These are phyloP conservation scores for Platichthys flesus DNA, from an alignment of 2,113 vertebrate genomes.

Conservation along the genomic window DNA sequence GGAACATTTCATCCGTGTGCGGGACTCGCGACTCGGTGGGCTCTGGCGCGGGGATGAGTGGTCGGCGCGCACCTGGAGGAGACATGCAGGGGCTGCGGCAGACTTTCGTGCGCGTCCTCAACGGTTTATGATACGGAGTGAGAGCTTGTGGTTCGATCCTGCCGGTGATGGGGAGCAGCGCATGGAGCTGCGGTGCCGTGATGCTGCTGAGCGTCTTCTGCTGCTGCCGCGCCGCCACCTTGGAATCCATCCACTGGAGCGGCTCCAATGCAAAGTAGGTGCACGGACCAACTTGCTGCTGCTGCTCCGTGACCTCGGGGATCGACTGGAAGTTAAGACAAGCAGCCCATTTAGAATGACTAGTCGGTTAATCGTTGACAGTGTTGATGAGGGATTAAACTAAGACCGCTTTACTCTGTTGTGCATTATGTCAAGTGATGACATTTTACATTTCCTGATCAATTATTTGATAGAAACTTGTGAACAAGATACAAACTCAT, in stretches of 20 bases:
- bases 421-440: too few species aligned
- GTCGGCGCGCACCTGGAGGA: slow-evolving; percentile 56
- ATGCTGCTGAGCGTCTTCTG: slow-evolving; percentile 61
- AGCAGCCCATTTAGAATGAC: neutral
- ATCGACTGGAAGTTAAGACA: neutral
- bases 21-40: slow-evolving; percentile 30
- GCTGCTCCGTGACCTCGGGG: neutral
- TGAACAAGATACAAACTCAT: neutral
- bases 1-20: slow-evolving; percentile 43
- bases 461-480: neutral
- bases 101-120: too few species aligned
- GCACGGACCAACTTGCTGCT: slow-evolving; percentile 15
- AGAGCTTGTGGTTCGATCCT: neutral
- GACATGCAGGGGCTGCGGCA: slow-evolving; percentile 40
- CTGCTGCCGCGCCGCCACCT: slow-evolving; percentile 59
- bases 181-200: slow-evolving; percentile 59
- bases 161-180: slow-evolving; percentile 69
- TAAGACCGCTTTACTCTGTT: too few species aligned
- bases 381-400: too few species aligned
- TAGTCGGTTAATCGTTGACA: too few species aligned
- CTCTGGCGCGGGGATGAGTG: slow-evolving; percentile 43
- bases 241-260: slow-evolving; percentile 78
- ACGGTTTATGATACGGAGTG: too few species aligned
- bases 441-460: neutral
- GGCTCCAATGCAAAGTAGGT: slow-evolving; percentile 74